A percentile compares a stretch with the other conserved stretches of the same genome.
These are phyloP conservation scores for Emys orbicularis DNA, from an alignment of 2,797 vertebrate species.

Conservation along the genomic window DNA sequence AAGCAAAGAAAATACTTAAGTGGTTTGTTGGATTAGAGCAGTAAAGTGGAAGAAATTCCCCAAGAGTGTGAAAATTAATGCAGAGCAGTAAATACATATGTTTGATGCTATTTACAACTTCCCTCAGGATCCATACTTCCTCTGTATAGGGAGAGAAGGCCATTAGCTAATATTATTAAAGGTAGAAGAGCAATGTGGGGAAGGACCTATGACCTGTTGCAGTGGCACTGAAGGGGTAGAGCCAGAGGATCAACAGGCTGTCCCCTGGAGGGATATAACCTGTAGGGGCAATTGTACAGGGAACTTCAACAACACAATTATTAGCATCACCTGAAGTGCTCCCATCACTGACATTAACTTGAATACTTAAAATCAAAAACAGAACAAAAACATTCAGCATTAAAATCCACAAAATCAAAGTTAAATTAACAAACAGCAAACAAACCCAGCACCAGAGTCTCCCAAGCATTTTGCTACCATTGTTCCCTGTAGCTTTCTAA, in stretches of 20 bases:
- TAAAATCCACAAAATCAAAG: neutral
- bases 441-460: neutral
- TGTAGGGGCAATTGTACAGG: neutral
- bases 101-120: neutral
- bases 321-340: neutral
- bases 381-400: neutral
- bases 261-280: neutral
- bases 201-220: neutral
- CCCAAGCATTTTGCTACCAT: neutral
- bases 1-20: neutral
- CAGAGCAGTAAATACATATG: neutral
- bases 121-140: neutral
- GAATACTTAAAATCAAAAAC: neutral
- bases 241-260: neutral
- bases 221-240: neutral
- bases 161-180: neutral
- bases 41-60: neutral
- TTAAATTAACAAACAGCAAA: neutral
- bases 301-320: neutral
- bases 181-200: neutral
- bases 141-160: neutral
- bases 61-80: neutral
- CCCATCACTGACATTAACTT: neutral
- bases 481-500: neutral
- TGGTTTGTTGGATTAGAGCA: neutral